Evolutionary conservation across 2,888 invertebrate species (phyloP).

Genomic region (Scrobipalpa atriplicella): DNA sequence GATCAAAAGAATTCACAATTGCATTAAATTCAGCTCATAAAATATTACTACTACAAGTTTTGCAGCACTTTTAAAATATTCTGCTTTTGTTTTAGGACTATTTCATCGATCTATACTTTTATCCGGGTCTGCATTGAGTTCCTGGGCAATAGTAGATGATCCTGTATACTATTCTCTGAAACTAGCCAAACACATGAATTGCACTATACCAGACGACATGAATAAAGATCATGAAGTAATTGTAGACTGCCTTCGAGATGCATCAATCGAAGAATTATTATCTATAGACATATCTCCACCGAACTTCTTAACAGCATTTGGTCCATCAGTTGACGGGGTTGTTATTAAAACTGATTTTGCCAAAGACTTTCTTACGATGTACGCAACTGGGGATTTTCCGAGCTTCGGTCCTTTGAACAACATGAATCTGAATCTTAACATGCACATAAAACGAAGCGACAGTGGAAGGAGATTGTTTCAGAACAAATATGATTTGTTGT

Average conservation of each 20-base stretch:
- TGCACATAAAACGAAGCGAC: conserved; percentile 84
- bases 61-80: background rate
- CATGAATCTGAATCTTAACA: conserved; percentile 78
- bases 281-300: conserved; percentile 90
- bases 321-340: conserved; percentile 96
- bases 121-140: conserved; percentile 94
- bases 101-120: conserved; percentile 94
- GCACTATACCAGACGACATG: conserved; percentile 91
- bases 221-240: conserved; percentile 92
- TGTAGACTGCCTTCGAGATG: conserved; percentile 92
- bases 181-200: conserved; percentile 91
- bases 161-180: conserved; percentile 91
- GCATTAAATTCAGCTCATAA: conserved; percentile 2
- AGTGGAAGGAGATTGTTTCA: conserved; percentile 82
- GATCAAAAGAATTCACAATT: background rate
- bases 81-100: conserved; percentile 83
- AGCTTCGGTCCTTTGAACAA: conserved; percentile 83
- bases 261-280: conserved; percentile 88
- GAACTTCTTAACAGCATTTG: conserved; percentile 93
- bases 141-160: conserved; percentile 95
- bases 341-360: conserved; percentile 95
- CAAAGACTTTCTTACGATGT: conserved; percentile 89
- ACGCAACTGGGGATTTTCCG: conserved; percentile 85
- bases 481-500: conserved; percentile 91
- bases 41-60: background rate